Evolutionary conservation across 2,113 vertebrate genomes (phyloP).

Genomic region (Sakesphorus luctuosus): DNA sequence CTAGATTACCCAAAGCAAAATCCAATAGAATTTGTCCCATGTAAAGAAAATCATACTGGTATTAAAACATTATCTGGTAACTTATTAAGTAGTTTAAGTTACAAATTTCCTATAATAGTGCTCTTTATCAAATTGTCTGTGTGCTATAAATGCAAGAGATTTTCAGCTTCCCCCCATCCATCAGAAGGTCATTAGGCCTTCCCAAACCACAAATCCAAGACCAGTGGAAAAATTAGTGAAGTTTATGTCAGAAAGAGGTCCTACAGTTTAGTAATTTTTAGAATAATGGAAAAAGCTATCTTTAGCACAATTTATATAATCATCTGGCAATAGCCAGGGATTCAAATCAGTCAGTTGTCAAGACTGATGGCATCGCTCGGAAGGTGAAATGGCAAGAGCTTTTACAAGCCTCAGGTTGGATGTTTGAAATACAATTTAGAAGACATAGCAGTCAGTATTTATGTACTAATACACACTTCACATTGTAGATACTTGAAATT

Average conservation of each 20-base stretch:
- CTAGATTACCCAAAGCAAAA: neutral
- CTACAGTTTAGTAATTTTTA: neutral
- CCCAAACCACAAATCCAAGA: neutral
- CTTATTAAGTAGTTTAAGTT: neutral
- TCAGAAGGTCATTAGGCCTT: neutral
- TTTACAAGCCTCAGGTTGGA: neutral
- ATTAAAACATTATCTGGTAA: neutral
- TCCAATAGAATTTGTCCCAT: neutral
- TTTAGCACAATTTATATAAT: conserved; percentile 1
- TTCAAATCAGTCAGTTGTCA: neutral
- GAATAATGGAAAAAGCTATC: neutral
- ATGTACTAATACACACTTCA: neutral
- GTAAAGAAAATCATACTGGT: neutral
- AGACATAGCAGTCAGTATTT: neutral
- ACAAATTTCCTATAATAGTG: neutral
- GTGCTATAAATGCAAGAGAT: neutral
- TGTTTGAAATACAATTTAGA: neutral
- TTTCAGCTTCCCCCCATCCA: neutral
- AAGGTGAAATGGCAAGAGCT: neutral
- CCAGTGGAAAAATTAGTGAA: neutral
- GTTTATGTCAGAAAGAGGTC: neutral
- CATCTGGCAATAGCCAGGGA: neutral
- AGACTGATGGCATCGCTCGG: neutral
- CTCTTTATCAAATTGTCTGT: neutral
- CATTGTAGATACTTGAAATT: neutral